These are phyloP conservation scores for Heteromurus nitidus DNA, from an alignment of 2,888 invertebrate genomes.

Conservation along the genomic window DNA sequence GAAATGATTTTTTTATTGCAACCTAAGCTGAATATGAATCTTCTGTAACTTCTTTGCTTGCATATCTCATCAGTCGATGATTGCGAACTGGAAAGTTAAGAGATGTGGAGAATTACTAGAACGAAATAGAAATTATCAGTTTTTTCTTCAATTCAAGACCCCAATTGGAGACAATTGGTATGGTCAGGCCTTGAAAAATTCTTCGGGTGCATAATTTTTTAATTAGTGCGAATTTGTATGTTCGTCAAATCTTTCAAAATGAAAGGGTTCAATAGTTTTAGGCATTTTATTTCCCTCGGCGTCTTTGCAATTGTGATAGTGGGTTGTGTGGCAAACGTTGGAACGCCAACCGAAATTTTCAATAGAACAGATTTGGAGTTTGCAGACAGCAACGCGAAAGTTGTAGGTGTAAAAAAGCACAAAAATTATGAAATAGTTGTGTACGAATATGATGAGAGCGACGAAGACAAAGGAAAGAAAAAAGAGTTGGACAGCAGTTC, in stretches of 20 bases:
- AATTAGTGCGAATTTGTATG: neutral
- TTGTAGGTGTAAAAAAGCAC: conserved; percentile 69
- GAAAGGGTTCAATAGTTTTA: neutral
- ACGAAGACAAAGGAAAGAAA: conserved; percentile 28
- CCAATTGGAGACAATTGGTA: neutral
- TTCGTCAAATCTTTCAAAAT: neutral
- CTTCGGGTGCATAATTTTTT: neutral
- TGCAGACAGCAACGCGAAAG: conserved; percentile 45
- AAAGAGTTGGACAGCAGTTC: neutral
- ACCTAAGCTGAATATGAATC: conserved; percentile 1
- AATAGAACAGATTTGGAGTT: conserved; percentile 51
- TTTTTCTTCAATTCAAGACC: conserved; percentile 3
- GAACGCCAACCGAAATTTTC: conserved; percentile 48
- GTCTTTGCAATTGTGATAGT: conserved; percentile 20
- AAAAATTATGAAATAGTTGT: conserved; percentile 70
- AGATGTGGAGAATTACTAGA: too few relatives aligned
- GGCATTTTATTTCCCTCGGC: neutral
- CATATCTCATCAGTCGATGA: conserved; percentile 35
- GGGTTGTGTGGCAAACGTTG: conserved; percentile 40
- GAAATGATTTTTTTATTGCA: neutral
- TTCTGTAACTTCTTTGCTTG: neutral
- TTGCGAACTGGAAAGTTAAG: conserved; percentile 22
- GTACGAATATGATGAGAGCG: conserved; percentile 65
- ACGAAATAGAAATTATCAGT: neutral
- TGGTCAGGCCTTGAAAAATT: conserved; percentile 19